Evolutionary conservation across 2,888 invertebrate genomes (phyloP).

Genomic region (Lissocephala sabroskyi): DNA sequence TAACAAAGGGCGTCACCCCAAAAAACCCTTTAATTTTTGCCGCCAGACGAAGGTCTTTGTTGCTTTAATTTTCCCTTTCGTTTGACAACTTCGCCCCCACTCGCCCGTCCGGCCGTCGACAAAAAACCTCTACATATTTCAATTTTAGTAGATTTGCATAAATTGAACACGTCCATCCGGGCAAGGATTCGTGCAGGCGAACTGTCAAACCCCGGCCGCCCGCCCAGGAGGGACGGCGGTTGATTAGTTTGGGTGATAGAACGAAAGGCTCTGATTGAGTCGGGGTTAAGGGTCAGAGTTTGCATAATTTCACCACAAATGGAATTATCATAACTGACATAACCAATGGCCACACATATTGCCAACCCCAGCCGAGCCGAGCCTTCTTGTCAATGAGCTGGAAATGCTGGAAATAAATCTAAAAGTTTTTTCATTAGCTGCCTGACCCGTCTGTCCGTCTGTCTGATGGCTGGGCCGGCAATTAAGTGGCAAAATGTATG

Average conservation of each 20-base stretch:
- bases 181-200: no score
- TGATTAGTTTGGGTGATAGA: constrained; percentile 2
- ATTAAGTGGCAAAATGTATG: constrained; percentile 54
- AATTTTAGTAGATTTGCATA: constrained; percentile 60
- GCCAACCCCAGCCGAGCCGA: neutral
- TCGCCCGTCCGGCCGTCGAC: neutral
- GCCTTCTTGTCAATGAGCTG: no score
- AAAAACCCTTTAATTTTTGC: constrained; percentile 43
- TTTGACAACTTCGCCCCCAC: neutral
- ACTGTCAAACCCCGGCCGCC: no score
- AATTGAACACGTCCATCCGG: constrained; percentile 24
- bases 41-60: constrained; percentile 26
- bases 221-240: no score
- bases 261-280: constrained; percentile 36
- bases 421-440: constrained; percentile 60
- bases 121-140: constrained; percentile 59
- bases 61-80: constrained; percentile 15
- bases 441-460: constrained; percentile 13
- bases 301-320: constrained; percentile 4
- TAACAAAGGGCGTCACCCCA: constrained; percentile 25
- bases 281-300: no score
- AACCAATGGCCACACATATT: constrained; percentile 7
- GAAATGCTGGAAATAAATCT: constrained; percentile 36
- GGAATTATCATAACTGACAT: constrained; percentile 55
- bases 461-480: constrained; percentile 34